Base-by-base conservation (phyloP, 1,140 invertebrate species). In the Pseudachorutes palmiensis region DNA sequence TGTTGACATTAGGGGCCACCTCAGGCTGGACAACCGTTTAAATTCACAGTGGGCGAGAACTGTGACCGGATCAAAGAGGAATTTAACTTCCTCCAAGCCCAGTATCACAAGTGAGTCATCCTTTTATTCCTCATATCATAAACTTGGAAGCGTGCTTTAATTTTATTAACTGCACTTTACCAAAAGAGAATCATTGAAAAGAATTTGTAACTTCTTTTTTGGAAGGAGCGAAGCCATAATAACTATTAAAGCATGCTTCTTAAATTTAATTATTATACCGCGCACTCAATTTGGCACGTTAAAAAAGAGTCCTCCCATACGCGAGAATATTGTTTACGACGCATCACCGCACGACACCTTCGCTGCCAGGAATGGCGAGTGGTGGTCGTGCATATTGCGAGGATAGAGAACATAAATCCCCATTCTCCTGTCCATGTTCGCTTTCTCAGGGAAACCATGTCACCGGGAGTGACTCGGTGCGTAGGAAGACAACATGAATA, bases 1-100 rank as follows among this genome's bases (percentile, higher is more conserved):
- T 63, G 12, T 63, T 41, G 33, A 28, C 58, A 31, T 76, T 74
- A 94, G 90, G 91, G 91, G 76, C 91, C 90, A 76, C 77, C 79
- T 58, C 89, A 90, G 78, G 89, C 89, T 65, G 92, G 83, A 86
- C 92, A 82, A 82, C 82, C 82, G 31, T 90, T 97, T 78, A 97
- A 97, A 81, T 97, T 97, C 81, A 96, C 93, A 68, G 89, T 98
- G 76, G 88, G 89, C 55, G 95, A 97, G 80, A 94, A 92, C 75
- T 92, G 94, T 81, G 94, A 98, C 81, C 85, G 94, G 76, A 97
- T 98, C 77, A 98, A 98, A 83, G 94, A 98, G 81, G 94, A 98
- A 83, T 97, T 97, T 80, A 95, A 93, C 82, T 97, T 97, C 82
- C 84, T 98, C 69, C 94, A 98, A 82, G 92, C 92, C 70, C 94